These are phyloP conservation scores for Iselma pallidipennis DNA, from an alignment of 2,888 invertebrate species.

Conservation along the genomic window DNA sequence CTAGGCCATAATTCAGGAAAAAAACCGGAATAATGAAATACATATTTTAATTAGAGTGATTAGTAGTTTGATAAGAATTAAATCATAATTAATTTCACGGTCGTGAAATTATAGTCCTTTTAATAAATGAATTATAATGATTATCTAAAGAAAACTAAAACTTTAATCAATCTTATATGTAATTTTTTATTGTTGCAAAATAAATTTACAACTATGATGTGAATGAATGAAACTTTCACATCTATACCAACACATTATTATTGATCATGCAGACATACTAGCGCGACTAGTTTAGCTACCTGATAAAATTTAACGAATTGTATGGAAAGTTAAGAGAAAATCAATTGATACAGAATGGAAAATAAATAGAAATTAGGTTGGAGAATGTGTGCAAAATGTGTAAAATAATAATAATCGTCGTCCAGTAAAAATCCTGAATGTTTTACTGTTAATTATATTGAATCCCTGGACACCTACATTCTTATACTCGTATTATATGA, in stretches of 20 bases:
- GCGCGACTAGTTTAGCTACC: slow-evolving; percentile 1
- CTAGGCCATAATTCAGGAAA: slow-evolving; percentile 4
- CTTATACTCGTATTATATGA: not conserved
- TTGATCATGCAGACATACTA: slow-evolving; percentile 8
- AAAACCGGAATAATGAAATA: not conserved
- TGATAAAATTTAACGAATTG: slow-evolving; percentile 19
- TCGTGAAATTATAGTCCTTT: too few relatives aligned
- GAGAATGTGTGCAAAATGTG: slow-evolving; percentile 7
- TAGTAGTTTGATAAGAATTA: slow-evolving; percentile 7
- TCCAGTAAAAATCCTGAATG: not conserved
- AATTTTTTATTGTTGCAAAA: too few relatives aligned
- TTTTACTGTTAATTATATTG: not conserved
- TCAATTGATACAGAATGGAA: not conserved
- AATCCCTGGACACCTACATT: not conserved
- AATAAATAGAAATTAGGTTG: slow-evolving; percentile 8
- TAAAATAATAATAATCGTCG: not conserved
- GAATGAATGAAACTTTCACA: slow-evolving; percentile 8
- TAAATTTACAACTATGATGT: not conserved
- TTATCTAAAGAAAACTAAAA: too few relatives aligned
- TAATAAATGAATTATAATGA: not conserved
- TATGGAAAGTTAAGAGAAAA: slow-evolving; percentile 19
- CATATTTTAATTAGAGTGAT: slow-evolving; percentile 11
- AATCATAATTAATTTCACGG: slow-evolving; percentile 18
- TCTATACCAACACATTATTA: too few relatives aligned
- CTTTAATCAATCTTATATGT: too few relatives aligned